Conservation (phyloP, 92 coral and sea anemone genomes). For the Phymanthus crucifer region DNA sequence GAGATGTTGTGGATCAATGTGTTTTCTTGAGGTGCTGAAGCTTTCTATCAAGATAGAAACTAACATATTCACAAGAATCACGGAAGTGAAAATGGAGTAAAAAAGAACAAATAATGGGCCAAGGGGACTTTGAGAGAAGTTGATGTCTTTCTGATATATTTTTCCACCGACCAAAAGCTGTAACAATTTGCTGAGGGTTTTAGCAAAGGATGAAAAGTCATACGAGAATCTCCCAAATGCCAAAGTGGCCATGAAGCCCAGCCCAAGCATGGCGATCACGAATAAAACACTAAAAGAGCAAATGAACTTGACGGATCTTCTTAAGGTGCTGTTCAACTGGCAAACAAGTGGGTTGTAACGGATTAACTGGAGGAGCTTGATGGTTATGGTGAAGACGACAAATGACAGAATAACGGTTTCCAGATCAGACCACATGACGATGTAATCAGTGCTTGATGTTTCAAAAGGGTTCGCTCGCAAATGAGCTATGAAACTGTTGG, state of each 20-base stretch:
- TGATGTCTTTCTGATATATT: constrained; percentile 33
- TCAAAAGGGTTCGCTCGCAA: constrained; percentile 53
- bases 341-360: constrained; percentile 55
- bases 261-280: constrained; percentile 34
- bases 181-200: constrained; percentile 41
- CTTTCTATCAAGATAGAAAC: constrained; percentile 41
- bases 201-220: constrained; percentile 43
- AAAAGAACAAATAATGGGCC: constrained; percentile 48
- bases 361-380: constrained; percentile 49
- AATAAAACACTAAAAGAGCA: constrained; percentile 43
- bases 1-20: background rate
- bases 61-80: constrained; percentile 43
- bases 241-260: constrained; percentile 39
- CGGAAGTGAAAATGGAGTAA: constrained; percentile 34
- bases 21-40: background rate
- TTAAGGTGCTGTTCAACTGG: constrained; percentile 41
- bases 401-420: constrained; percentile 49
- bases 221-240: constrained; percentile 37
- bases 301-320: constrained; percentile 22
- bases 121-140: constrained; percentile 30
- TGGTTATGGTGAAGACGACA: constrained; percentile 53
- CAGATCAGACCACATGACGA: constrained; percentile 60
- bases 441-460: constrained; percentile 65
- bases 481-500: constrained; percentile 38
- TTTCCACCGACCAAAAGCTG: constrained; percentile 52